Conservation (phyloP, 2,797 vertebrate species). For the Chelonia mydas region DNA sequence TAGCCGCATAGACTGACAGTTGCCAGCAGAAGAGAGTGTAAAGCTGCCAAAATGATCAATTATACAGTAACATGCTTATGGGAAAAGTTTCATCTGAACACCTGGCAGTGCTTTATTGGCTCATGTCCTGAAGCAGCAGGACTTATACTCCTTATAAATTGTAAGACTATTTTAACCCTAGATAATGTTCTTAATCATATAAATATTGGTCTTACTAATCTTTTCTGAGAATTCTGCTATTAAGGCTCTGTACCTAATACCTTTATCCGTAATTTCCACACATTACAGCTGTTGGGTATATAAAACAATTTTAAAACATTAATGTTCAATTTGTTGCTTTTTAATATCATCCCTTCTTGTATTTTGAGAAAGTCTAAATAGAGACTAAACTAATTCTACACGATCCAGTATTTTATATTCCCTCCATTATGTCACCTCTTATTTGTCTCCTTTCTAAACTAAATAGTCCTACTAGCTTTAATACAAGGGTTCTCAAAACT, state of each 20-base stretch:
- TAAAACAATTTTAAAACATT: not conserved
- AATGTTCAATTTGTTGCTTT: not conserved
- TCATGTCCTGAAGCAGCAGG: not conserved
- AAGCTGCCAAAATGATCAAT: not conserved
- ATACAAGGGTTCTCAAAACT: too few species aligned
- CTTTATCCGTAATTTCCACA: not conserved
- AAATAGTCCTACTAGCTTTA: not conserved
- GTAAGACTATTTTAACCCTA: not conserved
- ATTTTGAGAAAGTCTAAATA: not conserved
- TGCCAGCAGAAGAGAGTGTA: not conserved
- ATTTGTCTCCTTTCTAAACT: not conserved
- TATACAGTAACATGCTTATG: not conserved
- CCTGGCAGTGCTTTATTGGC: not conserved
- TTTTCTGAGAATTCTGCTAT: not conserved
- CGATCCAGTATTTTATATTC: not conserved
- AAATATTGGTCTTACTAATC: not conserved
- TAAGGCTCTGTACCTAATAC: not conserved
- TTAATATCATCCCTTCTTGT: not conserved
- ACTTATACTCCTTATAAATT: not conserved
- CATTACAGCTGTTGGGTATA: not conserved
- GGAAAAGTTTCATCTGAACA: rapidly evolving
- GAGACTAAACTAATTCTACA: not conserved
- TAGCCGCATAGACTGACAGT: not conserved
- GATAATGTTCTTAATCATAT: not conserved
- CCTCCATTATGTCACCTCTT: not conserved